Evolutionary conservation across 2,888 invertebrate species (phyloP).

Genomic region (Cylindroiulus punctatus): DNA sequence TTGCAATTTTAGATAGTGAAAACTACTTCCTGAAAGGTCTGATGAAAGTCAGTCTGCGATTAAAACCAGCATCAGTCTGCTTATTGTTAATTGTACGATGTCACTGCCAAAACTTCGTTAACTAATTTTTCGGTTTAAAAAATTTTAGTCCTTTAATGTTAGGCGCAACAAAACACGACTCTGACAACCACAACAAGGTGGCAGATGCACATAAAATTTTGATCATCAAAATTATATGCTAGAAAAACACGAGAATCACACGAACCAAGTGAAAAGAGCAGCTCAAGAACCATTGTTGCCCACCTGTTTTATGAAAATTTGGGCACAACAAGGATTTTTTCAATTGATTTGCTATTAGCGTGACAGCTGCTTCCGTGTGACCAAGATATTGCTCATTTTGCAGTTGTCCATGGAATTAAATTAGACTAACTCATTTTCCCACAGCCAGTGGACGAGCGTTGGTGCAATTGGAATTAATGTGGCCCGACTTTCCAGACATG

Average conservation of each 20-base stretch:
- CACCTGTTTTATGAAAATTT: neutral
- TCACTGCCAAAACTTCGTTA: neutral
- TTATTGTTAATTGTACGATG: neutral
- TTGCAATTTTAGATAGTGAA: too few species aligned
- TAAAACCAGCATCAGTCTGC: neutral
- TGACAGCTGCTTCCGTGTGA: slow-evolving; percentile 1
- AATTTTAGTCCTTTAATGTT: neutral
- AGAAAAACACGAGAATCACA: too few species aligned
- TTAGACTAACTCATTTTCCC: neutral
- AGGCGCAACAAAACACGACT: neutral
- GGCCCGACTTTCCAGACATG: slow-evolving; percentile 24
- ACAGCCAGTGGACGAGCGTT: neutral
- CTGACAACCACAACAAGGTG: neutral
- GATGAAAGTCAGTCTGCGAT: too few species aligned
- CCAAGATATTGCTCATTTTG: neutral
- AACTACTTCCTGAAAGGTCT: too few species aligned
- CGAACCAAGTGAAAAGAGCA: neutral
- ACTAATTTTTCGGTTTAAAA: neutral
- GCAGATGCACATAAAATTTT: too few species aligned
- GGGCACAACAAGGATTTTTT: neutral
- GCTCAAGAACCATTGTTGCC: neutral
- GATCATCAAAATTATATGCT: too few species aligned
- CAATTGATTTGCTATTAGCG: neutral
- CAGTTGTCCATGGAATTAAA: neutral
- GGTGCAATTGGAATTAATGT: slow-evolving; percentile 19